phyloP scores from a whole-genome alignment of 2,888 invertebrate genomes.

The Drosophila tripunctata region DNA sequence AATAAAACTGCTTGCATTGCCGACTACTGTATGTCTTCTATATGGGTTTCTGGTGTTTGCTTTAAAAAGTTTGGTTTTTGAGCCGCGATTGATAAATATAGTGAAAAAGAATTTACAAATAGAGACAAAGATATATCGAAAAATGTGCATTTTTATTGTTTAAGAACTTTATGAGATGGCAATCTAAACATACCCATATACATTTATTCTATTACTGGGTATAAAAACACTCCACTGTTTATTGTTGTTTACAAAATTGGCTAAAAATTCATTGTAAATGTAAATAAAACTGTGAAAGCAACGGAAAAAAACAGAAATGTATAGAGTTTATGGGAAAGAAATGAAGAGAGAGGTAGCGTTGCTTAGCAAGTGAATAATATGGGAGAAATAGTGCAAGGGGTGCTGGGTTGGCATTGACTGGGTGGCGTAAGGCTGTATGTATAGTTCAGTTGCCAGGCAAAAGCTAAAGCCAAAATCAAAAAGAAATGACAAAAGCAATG shows the following conservation, averaged over 20 bases:
- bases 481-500: not conserved
- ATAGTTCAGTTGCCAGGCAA: not conserved
- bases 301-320: not conserved
- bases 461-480: not conserved
- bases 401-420: not conserved
- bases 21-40: no score
- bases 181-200: not conserved
- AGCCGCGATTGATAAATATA: no score
- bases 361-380: not conserved
- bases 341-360: not conserved
- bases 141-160: no score
- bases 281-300: not conserved
- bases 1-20: no score
- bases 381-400: no score
- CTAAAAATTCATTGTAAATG: constrained; percentile 47
- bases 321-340: not conserved
- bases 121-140: no score
- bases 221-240: constrained; percentile 43
- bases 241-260: constrained; percentile 62
- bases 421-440: not conserved
- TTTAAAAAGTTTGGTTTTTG: no score
- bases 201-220: not conserved
- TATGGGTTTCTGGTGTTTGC: no score
- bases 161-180: no score
- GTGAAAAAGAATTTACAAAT: no score